These are phyloP conservation scores for Hippopotamus amphibius DNA, from an alignment of 2,113 vertebrate species.

Conservation along the genomic window DNA sequence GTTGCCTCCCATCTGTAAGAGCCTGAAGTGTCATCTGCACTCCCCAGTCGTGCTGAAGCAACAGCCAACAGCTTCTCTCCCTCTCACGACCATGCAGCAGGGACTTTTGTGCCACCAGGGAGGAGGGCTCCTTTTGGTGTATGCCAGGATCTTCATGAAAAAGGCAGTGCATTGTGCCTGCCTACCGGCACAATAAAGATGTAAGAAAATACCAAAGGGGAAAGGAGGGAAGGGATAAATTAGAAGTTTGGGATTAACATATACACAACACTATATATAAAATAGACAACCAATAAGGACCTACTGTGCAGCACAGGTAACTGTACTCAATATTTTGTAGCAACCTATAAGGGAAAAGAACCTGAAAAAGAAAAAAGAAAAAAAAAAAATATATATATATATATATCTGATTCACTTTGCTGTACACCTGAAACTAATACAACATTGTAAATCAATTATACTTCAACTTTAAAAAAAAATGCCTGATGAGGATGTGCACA, in stretches of 20 bases:
- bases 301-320: not conserved
- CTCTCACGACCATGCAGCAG: not conserved
- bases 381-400: not conserved
- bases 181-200: not conserved
- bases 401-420: not conserved
- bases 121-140: not conserved
- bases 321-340: not conserved
- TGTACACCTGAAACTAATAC: not conserved
- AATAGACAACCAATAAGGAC: not conserved
- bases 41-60: not conserved
- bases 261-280: not conserved
- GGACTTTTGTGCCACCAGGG: not conserved
- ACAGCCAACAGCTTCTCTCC: constrained; percentile 25
- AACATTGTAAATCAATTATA: not conserved
- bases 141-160: constrained; percentile 43
- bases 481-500: no score
- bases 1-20: constrained; percentile 57
- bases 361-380: not conserved
- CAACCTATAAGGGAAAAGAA: not conserved
- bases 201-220: not conserved
- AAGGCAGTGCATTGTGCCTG: not conserved
- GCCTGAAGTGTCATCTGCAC: constrained; percentile 65
- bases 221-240: not conserved
- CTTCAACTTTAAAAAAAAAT: not conserved
- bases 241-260: not conserved